phyloP scores from a whole-genome alignment of 2,888 invertebrate species.

The Sericinus montela region DNA sequence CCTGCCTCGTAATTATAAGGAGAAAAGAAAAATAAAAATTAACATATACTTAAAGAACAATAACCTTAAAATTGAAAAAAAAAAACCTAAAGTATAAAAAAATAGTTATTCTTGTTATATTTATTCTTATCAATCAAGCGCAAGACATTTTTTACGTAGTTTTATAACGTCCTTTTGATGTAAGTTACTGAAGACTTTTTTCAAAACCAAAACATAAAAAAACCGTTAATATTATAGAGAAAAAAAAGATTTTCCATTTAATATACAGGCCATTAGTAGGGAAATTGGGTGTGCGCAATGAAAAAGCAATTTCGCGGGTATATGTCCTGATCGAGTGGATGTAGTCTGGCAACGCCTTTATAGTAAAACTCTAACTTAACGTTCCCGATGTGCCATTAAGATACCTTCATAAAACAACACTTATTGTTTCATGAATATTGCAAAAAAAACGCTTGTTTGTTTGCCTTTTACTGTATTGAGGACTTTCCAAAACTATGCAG shows the following conservation, averaged over 20 bases:
- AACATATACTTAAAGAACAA: no score
- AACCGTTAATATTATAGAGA: neutral
- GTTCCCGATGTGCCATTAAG: constrained; percentile 42
- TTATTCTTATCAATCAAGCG: no score
- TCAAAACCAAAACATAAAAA: constrained; percentile 3
- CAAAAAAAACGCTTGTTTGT: neutral
- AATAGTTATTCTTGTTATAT: no score
- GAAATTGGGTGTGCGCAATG: constrained; percentile 52
- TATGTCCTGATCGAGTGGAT: constrained; percentile 29
- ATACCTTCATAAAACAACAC: constrained; percentile 44
- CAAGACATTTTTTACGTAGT: no score
- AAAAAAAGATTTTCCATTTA: constrained; percentile 31
- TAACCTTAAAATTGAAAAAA: no score
- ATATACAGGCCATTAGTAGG: constrained; percentile 45
- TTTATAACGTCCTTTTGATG: no score
- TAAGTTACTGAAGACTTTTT: neutral
- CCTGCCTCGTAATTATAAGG: no score
- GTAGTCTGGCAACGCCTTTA: constrained; percentile 23
- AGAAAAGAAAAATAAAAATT: no score
- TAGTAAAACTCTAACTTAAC: constrained; percentile 39
- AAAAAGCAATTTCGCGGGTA: constrained; percentile 51
- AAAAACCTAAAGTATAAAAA: no score
- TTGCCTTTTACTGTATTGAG: neutral
- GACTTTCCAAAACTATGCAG: no score
- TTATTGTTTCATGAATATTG: constrained; percentile 50